A percentile compares a stretch with the other conserved stretches of the same genome.
Conservation (phyloP, 2,113 vertebrate species). For the Muntiacus muntjak region DNA sequence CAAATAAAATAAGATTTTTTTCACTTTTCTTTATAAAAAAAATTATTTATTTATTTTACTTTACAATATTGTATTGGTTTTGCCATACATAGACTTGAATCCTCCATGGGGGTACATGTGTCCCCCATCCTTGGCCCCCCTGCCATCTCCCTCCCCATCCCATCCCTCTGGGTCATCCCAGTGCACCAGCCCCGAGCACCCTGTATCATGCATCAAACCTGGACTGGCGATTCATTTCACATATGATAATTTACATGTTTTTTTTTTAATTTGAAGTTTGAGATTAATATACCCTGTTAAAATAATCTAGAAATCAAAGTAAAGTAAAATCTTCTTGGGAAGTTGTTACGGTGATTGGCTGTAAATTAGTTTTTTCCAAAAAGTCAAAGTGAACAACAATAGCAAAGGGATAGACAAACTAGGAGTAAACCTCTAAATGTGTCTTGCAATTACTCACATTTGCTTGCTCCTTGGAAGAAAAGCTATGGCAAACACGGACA, state of each 20-base stretch:
- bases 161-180: too few species aligned
- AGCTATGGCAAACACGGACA: background rate
- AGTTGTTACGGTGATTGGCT: background rate
- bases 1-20: background rate
- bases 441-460: background rate
- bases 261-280: background rate
- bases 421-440: background rate
- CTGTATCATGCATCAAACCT: too few species aligned
- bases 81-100: too few species aligned
- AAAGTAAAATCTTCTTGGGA: constrained; percentile 50
- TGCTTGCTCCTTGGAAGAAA: background rate
- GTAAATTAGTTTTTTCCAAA: background rate
- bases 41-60: too few species aligned
- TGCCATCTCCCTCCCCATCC: too few species aligned
- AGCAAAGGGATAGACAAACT: background rate
- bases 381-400: background rate
- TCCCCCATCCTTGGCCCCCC: too few species aligned
- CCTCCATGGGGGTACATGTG: too few species aligned
- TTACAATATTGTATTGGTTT: too few species aligned
- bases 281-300: background rate
- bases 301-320: constrained; percentile 27
- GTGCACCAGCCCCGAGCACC: too few species aligned
- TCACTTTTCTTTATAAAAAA: too few species aligned
- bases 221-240: too few species aligned
- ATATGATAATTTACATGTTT: background rate